Evolutionary conservation across 2,797 vertebrate genomes (phyloP).

Genomic region (Mus caroli): DNA sequence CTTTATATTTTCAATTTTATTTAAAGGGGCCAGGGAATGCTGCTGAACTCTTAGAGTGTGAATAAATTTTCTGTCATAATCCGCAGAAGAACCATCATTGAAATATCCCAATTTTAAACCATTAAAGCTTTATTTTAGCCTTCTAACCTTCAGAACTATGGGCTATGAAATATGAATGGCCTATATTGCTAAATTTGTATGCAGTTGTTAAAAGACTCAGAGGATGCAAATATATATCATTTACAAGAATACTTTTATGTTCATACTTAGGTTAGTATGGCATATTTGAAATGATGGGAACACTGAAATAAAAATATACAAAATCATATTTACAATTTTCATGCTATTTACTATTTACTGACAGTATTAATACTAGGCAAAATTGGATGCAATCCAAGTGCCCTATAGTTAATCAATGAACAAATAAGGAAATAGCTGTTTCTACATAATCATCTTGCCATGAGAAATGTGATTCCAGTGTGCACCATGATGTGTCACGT

Average conservation of each 20-base stretch:
- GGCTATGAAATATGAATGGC: not conserved
- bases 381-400: not conserved
- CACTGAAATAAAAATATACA: not conserved
- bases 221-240: not conserved
- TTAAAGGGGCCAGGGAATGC: not conserved
- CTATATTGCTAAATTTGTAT: not conserved
- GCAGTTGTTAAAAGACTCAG: not conserved
- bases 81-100: not conserved
- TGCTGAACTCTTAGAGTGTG: not conserved
- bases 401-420: not conserved
- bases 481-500: no score
- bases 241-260: not conserved
- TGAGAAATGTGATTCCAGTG: not conserved
- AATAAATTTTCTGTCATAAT: not conserved
- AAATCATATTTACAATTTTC: not conserved
- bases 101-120: not conserved
- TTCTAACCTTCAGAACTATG: not conserved
- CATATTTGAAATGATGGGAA: not conserved
- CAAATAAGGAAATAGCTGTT: not conserved
- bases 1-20: slow-evolving; percentile 9
- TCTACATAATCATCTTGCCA: not conserved
- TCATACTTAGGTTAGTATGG: not conserved
- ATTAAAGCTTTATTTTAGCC: not conserved
- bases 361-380: not conserved
- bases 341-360: not conserved